Evolutionary conservation across 2,888 invertebrate species (phyloP), one percentile per base, ranked within the genome.

Genomic region (Polyommatus iphigenia): DNA sequence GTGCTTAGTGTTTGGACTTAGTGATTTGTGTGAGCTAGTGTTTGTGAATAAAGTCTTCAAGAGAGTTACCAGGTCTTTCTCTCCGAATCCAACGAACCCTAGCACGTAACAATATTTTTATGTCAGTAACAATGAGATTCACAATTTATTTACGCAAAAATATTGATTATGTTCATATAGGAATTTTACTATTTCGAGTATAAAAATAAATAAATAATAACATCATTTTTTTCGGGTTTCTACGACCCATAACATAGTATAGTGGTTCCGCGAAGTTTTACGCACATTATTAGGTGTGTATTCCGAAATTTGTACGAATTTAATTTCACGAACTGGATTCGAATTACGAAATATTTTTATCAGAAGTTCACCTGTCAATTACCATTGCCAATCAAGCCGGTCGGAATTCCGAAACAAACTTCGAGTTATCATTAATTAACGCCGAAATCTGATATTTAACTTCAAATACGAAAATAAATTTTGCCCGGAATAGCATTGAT

Each of bases 391-490:
- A 75, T 75, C 75, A 75, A 54, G 54, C 54, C 54, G 75, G 10
- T 50, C 29, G 24, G 7, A 75, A 75, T 75, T 75, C 29, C 7
- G 75, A 75, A 75, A 54, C 50, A 73, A 73, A 50, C 50, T 73
- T 75, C 18, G 29, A 75, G 75, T 29, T 54, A 50, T 75, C 75
- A 75, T 75, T 75, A 75, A 75, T 75, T 75, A 75, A 75, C 75
- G 24, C 29, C 18, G 75, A 54, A 75, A 75, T 75, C 75, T 15
- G 54, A 75, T 75, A 75, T 54, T 73, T 54, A 50, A 75, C 50
- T 72, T 24, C 46, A 50, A 75, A 54, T 24, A 75, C 50, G 29
- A 54, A 75, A 75, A 54, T 75, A 75, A 29, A 54, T 54, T 54
- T 67, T 0, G 15, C 2, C 5, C 67, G 67, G 32, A 67, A 67